These are phyloP conservation scores for Chesias legatella DNA, from an alignment of 2,888 invertebrate species.

Conservation along the genomic window DNA sequence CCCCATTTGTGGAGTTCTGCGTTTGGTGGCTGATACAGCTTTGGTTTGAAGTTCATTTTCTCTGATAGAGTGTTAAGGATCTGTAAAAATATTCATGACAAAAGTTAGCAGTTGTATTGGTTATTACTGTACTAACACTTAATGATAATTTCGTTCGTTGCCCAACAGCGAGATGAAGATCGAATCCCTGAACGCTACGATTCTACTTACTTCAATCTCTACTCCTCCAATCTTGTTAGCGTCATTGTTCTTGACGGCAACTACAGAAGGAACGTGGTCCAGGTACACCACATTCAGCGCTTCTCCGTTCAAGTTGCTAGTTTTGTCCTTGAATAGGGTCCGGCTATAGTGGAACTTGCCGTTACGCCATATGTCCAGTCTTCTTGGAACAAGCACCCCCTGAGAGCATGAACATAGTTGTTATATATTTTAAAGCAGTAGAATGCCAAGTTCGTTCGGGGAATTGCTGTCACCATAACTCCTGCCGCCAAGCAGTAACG, in stretches of 20 bases:
- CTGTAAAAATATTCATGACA: conserved; percentile 70
- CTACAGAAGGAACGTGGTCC: conserved; percentile 84
- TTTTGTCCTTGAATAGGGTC: conserved; percentile 80
- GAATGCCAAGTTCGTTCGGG: too few species aligned
- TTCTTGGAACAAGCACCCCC: conserved; percentile 78
- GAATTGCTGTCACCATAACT: too few species aligned
- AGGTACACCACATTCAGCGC: conserved; percentile 82
- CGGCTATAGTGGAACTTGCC: conserved; percentile 79
- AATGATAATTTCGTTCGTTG: too few species aligned
- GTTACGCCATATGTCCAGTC: conserved; percentile 84
- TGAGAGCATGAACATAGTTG: conserved; percentile 23
- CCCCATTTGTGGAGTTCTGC: conserved; percentile 85
- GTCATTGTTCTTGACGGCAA: conserved; percentile 60
- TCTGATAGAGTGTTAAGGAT: conserved; percentile 83
- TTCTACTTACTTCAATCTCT: conserved; percentile 85
- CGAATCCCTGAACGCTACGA: too few species aligned
- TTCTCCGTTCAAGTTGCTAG: conserved; percentile 80
- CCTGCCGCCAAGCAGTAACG: too few species aligned
- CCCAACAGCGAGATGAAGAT: too few species aligned
- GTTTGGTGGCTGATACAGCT: conserved; percentile 83
- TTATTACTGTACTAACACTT: too few species aligned
- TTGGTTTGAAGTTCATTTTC: conserved; percentile 85
- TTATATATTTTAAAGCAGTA: too few species aligned
- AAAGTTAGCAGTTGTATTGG: too few species aligned
- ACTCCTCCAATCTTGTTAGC: conserved; percentile 77